Evolutionary conservation across 2,888 invertebrate genomes (phyloP), one percentile per base, ranked within the genome.

Genomic region (Ormia ochracea): DNA sequence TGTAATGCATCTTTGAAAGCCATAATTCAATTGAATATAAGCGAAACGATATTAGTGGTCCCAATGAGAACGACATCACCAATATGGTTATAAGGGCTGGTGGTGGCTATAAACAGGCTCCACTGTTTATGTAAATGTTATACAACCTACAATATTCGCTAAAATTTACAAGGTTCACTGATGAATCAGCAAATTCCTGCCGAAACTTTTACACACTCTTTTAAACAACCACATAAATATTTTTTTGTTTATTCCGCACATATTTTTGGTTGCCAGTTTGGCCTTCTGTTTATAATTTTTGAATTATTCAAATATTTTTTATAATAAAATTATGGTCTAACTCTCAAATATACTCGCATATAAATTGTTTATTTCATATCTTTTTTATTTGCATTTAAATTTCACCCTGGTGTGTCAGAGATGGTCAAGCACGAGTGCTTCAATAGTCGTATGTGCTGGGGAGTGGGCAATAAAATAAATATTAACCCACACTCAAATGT

Each of bases 101-200:
- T n/a, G n/a, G n/a, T n/a, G n/a, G n/a, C n/a, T n/a, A n/a, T n/a
- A n/a, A n/a, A n/a, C n/a, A n/a, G n/a, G n/a, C n/a, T n/a, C n/a
- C n/a, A n/a, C n/a, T n/a, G n/a, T n/a, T n/a, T n/a, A n/a, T n/a
- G n/a, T n/a, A n/a, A 43, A 7, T 10, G 5, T 45, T 9, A 10
- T 19, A 43, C 69, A 76, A 76, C 45, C 76, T 63, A 76, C 61
- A 54, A 54, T 31, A 31, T 33, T 74, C 36, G 48, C 31, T 23
- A 0, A 56, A 65, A 36, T 66, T 61, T 70, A 66, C 75, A 75
- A 68, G 76, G 66, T 76, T 76, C 70, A 66, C 26, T 76, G 61
- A 76, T 80, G 80, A 80, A 72, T 80, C 80, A 80, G 80, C 80
- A 72, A 80, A 80, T 56, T 80, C 52, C 41, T 31, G 23, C 50